A percentile compares a stretch with the other conserved stretches of the same genome.
Evolutionary conservation across 2,113 vertebrate species (phyloP).

Genomic region (Euleptes europaea): DNA sequence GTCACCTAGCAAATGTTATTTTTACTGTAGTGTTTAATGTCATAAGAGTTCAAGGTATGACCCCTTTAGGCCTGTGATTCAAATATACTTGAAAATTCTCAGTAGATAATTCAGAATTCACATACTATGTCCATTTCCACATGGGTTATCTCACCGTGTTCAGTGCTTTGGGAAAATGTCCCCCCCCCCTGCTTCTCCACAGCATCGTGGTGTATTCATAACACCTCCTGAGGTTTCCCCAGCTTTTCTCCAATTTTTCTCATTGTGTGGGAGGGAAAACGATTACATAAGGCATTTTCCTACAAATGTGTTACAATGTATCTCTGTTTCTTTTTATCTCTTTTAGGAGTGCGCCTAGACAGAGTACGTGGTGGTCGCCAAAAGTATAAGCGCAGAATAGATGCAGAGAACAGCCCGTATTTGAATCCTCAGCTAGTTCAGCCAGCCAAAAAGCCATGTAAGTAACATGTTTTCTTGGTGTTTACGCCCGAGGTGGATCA

Average conservation of each 20-base stretch:
- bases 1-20: slow-evolving; percentile 17
- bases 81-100: no score
- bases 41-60: neutral
- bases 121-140: no score
- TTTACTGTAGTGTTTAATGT: slow-evolving; percentile 6
- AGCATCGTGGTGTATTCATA: no score
- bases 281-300: neutral
- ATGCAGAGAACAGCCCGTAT: slow-evolving; percentile 98
- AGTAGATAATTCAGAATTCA: neutral
- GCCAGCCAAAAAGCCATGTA: slow-evolving; percentile 99
- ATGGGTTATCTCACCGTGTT: no score
- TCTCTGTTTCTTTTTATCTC: slow-evolving; percentile 61
- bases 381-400: slow-evolving; percentile 99
- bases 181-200: no score
- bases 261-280: no score
- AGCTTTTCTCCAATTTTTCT: no score
- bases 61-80: no score
- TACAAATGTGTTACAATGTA: slow-evolving; percentile 33
- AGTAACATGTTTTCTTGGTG: slow-evolving; percentile 67
- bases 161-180: no score
- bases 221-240: no score
- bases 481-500: neutral
- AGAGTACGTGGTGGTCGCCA: slow-evolving; percentile 97
- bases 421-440: slow-evolving; percentile 98
- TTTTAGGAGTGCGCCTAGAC: slow-evolving; percentile 93